A percentile compares a stretch with the other conserved stretches of the same genome.
These are phyloP conservation scores for Catharus minimus DNA, from an alignment of 2,113 vertebrate genomes.

Conservation along the genomic window DNA sequence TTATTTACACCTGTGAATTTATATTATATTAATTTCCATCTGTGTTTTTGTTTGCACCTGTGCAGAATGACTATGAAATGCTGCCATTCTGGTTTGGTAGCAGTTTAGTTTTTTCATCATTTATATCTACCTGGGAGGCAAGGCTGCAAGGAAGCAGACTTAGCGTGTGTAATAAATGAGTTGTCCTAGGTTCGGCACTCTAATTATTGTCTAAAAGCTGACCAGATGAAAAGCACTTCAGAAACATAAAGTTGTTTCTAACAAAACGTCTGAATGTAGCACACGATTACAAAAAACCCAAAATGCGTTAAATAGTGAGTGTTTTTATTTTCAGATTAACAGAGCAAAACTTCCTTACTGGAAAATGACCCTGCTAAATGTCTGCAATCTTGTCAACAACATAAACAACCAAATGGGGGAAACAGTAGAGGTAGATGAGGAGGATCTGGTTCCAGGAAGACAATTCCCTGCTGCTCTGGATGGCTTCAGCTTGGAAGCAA, in stretches of 20 bases:
- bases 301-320: neutral
- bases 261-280: neutral
- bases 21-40: slow-evolving; percentile 27
- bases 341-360: slow-evolving; percentile 86
- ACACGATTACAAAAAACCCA: neutral
- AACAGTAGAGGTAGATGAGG: slow-evolving; percentile 69
- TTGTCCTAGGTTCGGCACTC: neutral
- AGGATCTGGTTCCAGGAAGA: slow-evolving; percentile 73
- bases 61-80: slow-evolving; percentile 20
- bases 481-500: slow-evolving; percentile 78
- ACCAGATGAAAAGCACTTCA: neutral
- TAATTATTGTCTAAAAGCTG: slow-evolving; percentile 14
- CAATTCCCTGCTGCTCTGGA: slow-evolving; percentile 72
- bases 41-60: slow-evolving; percentile 40
- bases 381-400: slow-evolving; percentile 83
- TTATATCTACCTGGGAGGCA: neutral
- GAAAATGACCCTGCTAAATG: slow-evolving; percentile 86
- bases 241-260: neutral
- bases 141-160: neutral
- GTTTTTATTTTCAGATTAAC: slow-evolving; percentile 66
- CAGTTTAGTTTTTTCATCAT: neutral
- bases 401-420: slow-evolving; percentile 71
- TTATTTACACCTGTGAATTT: slow-evolving; percentile 27
- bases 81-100: slow-evolving; percentile 38
- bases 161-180: neutral